These are phyloP conservation scores for Lissonota sp. DNA, from an alignment of 2,888 invertebrate genomes.

Conservation along the genomic window DNA sequence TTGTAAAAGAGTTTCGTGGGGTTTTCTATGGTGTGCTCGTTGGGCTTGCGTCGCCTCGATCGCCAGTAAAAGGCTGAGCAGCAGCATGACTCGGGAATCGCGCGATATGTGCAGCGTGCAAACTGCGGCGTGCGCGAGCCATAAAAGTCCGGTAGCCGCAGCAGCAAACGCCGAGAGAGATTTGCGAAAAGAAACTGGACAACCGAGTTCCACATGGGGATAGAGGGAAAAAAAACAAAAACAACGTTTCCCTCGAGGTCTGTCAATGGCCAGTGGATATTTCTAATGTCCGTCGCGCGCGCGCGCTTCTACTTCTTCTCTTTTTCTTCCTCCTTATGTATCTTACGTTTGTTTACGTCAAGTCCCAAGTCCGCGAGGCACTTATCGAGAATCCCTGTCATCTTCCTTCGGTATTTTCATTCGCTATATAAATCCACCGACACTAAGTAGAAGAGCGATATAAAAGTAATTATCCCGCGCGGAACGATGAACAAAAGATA, in stretches of 20 bases:
- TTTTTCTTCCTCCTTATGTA: background rate
- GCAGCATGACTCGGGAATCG: constrained; percentile 17
- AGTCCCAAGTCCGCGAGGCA: background rate
- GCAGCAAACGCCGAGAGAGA: constrained; percentile 26
- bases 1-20: no score
- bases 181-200: constrained; percentile 54
- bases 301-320: background rate
- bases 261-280: constrained; percentile 57
- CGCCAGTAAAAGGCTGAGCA: background rate
- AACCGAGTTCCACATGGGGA: constrained; percentile 59
- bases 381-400: background rate
- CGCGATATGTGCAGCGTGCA: constrained; percentile 1
- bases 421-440: background rate
- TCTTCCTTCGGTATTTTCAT: constrained; percentile 1
- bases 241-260: constrained; percentile 50
- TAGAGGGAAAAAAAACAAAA: constrained; percentile 48
- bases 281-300: constrained; percentile 21
- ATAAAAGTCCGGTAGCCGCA: constrained; percentile 35
- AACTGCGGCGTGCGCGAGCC: constrained; percentile 27
- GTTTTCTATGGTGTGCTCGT: no score
- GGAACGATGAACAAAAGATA: constrained; percentile 18
- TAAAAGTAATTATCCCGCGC: constrained; percentile 36
- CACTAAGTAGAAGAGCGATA: constrained; percentile 10
- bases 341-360: constrained; percentile 5
- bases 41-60: no score